Evolutionary conservation across 1,140 invertebrate species (phyloP).

Genomic region (Adoxophyes honmai): DNA sequence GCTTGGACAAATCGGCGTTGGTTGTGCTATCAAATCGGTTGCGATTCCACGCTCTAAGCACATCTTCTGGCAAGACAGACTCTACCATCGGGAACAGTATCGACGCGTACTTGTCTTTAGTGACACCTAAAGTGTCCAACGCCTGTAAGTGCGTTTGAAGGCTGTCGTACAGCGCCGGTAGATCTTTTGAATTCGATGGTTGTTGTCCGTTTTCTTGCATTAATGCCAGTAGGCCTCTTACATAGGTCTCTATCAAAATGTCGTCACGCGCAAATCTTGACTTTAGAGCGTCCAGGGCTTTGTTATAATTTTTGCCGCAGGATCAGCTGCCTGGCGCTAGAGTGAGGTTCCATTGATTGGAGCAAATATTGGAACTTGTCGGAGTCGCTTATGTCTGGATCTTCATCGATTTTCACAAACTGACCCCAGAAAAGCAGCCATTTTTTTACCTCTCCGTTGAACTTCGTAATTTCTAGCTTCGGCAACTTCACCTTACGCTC

Average conservation of each 20-base stretch:
- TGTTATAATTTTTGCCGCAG: conserved; percentile 8
- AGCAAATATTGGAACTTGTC: conserved; percentile 32
- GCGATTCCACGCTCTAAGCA: conserved; percentile 9
- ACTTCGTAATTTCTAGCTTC: conserved; percentile 43
- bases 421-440: conserved; percentile 56
- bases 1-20: not conserved
- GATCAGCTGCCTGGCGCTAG: not conserved
- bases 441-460: conserved; percentile 42
- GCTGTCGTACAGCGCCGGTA: conserved; percentile 37
- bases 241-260: conserved; percentile 9
- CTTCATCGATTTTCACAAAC: conserved; percentile 53
- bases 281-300: conserved; percentile 6
- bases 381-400: conserved; percentile 28
- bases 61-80: conserved; percentile 42
- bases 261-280: conserved; percentile 14
- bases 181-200: not conserved
- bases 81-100: conserved; percentile 46
- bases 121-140: conserved; percentile 39
- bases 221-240: conserved; percentile 12
- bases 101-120: conserved; percentile 37
- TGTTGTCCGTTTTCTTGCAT: not conserved
- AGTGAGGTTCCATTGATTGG: conserved; percentile 1
- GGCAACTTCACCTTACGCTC: conserved; percentile 28
- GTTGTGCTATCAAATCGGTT: not conserved
- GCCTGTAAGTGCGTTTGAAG: conserved; percentile 38